These are phyloP conservation scores for Creontiades dilutus DNA, from an alignment of 2,888 invertebrate genomes.

Conservation along the genomic window DNA sequence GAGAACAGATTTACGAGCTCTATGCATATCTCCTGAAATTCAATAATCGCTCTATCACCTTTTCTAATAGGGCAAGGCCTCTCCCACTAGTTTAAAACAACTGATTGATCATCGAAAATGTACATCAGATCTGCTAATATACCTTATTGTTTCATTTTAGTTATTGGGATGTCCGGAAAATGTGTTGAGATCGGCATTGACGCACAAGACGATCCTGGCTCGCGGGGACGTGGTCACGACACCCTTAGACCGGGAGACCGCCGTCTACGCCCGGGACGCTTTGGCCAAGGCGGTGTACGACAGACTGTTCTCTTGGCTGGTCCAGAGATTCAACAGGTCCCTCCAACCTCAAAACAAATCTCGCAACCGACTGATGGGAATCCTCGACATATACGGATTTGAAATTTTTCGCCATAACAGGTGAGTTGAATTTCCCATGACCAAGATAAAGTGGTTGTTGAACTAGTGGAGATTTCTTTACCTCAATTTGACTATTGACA, in stretches of 20 bases:
- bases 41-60: no score
- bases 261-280: slow-evolving; percentile 92
- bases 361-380: slow-evolving; percentile 88
- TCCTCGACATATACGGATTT: slow-evolving; percentile 96
- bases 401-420: slow-evolving; percentile 95
- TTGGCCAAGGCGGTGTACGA: slow-evolving; percentile 95
- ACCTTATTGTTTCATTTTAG: slow-evolving; percentile 78
- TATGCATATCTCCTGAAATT: no score
- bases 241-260: slow-evolving; percentile 88
- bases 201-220: slow-evolving; percentile 92
- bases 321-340: slow-evolving; percentile 88
- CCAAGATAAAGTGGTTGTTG: background rate
- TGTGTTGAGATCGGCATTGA: slow-evolving; percentile 86
- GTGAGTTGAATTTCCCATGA: slow-evolving; percentile 78
- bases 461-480: slow-evolving; percentile 57
- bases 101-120: no score
- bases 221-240: slow-evolving; percentile 90
- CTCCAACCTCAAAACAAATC: slow-evolving; percentile 82
- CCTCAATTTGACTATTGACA: slow-evolving; percentile 35
- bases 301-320: slow-evolving; percentile 94
- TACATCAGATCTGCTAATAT: no score
- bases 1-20: no score
- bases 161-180: slow-evolving; percentile 86
- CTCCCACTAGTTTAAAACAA: no score
- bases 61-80: no score